Percentiles rank a stretch among this genome's conserved stretches.
Conservation (phyloP, 2,888 invertebrate species). For the Gerosis bhagava region DNA sequence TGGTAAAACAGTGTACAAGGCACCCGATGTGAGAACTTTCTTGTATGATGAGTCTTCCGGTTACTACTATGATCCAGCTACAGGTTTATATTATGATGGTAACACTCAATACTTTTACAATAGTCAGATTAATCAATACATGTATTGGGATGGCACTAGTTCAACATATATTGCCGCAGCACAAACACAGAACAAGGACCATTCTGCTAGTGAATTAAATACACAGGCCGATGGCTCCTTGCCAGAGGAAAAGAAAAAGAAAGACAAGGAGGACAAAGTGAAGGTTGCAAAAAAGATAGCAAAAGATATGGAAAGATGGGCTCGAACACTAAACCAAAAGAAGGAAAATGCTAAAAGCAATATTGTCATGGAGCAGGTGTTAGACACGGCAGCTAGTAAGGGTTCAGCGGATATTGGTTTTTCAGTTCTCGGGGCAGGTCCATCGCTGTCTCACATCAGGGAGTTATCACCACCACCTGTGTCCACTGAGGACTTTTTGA, state of each 20-base stretch:
- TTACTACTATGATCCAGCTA: slow-evolving; percentile 96
- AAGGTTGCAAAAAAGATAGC: slow-evolving; percentile 99
- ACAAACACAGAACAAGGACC: slow-evolving; percentile 61
- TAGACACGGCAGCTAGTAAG: slow-evolving; percentile 77
- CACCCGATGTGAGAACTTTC: slow-evolving; percentile 95
- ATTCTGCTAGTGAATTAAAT: slow-evolving; percentile 51
- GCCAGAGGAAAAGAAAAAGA: slow-evolving; percentile 85
- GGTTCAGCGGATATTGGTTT: slow-evolving; percentile 97
- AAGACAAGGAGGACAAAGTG: slow-evolving; percentile 94
- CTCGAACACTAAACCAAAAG: slow-evolving; percentile 97
- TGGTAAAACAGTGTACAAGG: slow-evolving; percentile 85
- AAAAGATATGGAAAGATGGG: slow-evolving; percentile 95
- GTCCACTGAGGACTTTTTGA: slow-evolving; percentile 59
- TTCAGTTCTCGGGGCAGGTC: slow-evolving; percentile 91
- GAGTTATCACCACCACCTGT: slow-evolving; percentile 61
- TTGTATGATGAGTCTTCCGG: slow-evolving; percentile 97
- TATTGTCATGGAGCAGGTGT: slow-evolving; percentile 69
- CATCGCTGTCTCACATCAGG: slow-evolving; percentile 61
- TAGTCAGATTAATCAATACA: slow-evolving; percentile 93
- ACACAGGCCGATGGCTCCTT: slow-evolving; percentile 50
- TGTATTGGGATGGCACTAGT: slow-evolving; percentile 95
- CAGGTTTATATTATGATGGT: slow-evolving; percentile 98
- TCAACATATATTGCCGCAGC: slow-evolving; percentile 83
- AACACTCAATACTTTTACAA: slow-evolving; percentile 98
- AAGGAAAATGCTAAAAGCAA: slow-evolving; percentile 86